Conservation (phyloP, 2,888 invertebrate species). For the Homarus gammarus region DNA sequence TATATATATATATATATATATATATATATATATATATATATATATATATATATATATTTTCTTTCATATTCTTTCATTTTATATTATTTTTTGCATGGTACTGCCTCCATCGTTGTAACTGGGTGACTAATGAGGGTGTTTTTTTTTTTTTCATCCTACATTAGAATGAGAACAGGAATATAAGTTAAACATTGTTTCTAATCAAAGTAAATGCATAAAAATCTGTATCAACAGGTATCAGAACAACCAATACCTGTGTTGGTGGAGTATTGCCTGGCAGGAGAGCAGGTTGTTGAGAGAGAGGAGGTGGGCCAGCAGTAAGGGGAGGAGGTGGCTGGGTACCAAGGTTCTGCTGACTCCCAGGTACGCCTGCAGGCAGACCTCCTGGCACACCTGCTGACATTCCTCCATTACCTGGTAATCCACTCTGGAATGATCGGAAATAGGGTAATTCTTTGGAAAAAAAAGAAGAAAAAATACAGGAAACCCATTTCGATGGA, state of each 20-base stretch:
- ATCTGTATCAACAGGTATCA: not conserved
- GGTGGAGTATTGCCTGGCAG: slow-evolving; percentile 58
- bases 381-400: slow-evolving; percentile 43
- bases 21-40: too few relatives aligned
- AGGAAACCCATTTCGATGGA: too few relatives aligned
- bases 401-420: slow-evolving; percentile 53
- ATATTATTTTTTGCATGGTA: too few relatives aligned
- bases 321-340: slow-evolving; percentile 57
- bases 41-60: too few relatives aligned
- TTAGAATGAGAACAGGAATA: too few relatives aligned
- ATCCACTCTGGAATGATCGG: slow-evolving; percentile 41
- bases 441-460: too few relatives aligned
- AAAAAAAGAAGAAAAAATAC: too few relatives aligned
- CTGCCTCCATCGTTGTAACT: too few relatives aligned
- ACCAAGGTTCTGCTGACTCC: slow-evolving; percentile 28
- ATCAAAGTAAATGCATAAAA: not conserved
- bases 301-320: slow-evolving; percentile 54
- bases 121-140: too few relatives aligned
- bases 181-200: not conserved
- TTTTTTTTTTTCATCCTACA: too few relatives aligned
- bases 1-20: too few relatives aligned
- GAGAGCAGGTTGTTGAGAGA: slow-evolving; percentile 64
- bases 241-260: slow-evolving; percentile 43
- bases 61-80: too few relatives aligned
- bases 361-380: slow-evolving; percentile 28